Conservation (phyloP, 2,797 vertebrate species). For the Lithobates pipiens region DNA sequence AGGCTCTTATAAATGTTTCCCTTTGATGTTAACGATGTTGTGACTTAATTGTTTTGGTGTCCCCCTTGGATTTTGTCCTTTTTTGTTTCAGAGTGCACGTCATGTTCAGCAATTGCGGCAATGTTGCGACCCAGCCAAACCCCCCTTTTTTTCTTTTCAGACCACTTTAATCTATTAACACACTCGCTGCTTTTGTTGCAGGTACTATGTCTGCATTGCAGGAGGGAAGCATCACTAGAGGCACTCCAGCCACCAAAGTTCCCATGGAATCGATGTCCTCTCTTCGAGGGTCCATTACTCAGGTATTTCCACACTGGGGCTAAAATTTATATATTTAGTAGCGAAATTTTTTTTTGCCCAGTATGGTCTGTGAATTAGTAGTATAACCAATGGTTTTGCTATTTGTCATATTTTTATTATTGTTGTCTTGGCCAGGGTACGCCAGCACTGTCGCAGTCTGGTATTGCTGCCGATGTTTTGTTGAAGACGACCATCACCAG, state of each 20-base stretch:
- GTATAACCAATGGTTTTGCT: background rate
- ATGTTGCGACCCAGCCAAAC: no score
- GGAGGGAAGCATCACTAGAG: conserved; percentile 85
- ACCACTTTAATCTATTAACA: no score
- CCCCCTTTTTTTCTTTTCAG: no score
- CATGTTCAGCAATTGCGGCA: no score
- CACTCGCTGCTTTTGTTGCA: conserved; percentile 62
- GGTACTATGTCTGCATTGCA: conserved; percentile 82
- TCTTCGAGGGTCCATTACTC: conserved; percentile 91
- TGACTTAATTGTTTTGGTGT: no score
- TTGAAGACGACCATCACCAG: conserved; percentile 91
- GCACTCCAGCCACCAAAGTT: conserved; percentile 83
- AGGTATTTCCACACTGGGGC: conserved; percentile 74
- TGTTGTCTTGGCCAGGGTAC: conserved; percentile 82
- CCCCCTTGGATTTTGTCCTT: no score
- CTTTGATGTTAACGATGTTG: no score
- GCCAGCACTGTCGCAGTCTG: conserved; percentile 88
- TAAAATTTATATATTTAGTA: background rate
- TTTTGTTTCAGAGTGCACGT: no score
- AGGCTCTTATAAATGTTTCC: no score
- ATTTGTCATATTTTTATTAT: background rate
- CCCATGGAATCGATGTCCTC: conserved; percentile 82
- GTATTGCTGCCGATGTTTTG: conserved; percentile 87
- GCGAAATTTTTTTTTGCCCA: no score
- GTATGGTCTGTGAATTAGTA: background rate